Evolutionary conservation across 2,113 vertebrate genomes (phyloP).

Genomic region (Elachura formosa): DNA sequence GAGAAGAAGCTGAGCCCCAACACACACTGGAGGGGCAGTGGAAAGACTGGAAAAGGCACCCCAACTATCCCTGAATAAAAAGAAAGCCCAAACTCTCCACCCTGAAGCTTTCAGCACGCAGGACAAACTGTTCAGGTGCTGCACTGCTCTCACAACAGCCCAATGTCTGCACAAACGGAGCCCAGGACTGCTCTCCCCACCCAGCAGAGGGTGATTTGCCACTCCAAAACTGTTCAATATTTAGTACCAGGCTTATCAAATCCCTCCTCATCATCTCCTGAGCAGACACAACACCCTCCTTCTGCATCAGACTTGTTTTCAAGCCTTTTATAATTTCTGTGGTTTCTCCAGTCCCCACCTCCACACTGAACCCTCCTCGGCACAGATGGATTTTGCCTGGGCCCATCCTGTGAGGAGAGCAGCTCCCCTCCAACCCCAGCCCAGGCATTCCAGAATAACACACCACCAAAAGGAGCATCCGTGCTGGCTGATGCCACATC

Average conservation of each 20-base stretch:
- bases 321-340: not conserved
- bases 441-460: not conserved
- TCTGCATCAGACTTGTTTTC: not conserved
- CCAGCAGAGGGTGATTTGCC: not conserved
- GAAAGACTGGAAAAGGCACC: not conserved
- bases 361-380: not conserved
- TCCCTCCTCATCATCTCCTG: not conserved
- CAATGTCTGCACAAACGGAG: not conserved
- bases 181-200: not conserved
- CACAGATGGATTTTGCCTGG: not conserved
- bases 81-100: not conserved
- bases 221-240: not conserved
- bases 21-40: not conserved
- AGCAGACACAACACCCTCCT: slow-evolving; percentile 11
- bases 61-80: not conserved
- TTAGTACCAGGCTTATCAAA: not conserved
- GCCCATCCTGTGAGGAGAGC: not conserved
- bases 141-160: not conserved
- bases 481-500: not conserved
- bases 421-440: not conserved
- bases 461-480: rapidly evolving
- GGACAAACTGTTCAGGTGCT: not conserved
- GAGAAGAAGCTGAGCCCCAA: not conserved
- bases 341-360: not conserved
- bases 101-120: not conserved